Percentiles rank a stretch among this genome's conserved stretches.
Evolutionary conservation across 2,113 vertebrate genomes (phyloP).

Genomic region (Phaetusa simplex): DNA sequence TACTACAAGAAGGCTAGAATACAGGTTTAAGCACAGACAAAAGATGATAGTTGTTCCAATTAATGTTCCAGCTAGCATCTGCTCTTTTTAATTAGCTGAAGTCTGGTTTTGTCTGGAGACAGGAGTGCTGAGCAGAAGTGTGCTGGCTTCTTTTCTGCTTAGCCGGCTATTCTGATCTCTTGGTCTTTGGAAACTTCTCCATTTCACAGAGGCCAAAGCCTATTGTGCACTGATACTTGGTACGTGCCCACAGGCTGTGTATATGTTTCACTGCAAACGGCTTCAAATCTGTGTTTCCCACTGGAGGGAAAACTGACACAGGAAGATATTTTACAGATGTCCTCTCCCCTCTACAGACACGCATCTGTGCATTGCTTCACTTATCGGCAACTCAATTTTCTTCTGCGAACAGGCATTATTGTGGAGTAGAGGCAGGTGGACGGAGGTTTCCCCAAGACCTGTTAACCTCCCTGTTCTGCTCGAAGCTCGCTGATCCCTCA

Average conservation of each 20-base stretch:
- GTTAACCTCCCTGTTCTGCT: constrained; percentile 24
- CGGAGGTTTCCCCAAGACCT: not conserved
- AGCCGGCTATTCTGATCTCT: not conserved
- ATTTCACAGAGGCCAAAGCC: not conserved
- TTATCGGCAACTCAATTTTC: not conserved
- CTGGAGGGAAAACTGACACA: not conserved
- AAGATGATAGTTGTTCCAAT: not conserved
- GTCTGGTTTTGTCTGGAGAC: not conserved
- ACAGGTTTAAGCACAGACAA: not conserved
- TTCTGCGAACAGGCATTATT: not conserved
- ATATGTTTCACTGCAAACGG: not conserved
- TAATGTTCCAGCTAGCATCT: constrained; percentile 30
- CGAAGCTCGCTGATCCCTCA: not conserved
- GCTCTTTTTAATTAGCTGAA: constrained; percentile 35
- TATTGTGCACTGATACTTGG: not conserved
- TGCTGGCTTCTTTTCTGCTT: constrained; percentile 1
- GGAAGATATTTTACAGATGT: not conserved
- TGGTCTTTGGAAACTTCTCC: not conserved
- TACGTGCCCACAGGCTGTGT: not conserved
- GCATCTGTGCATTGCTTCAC: not conserved
- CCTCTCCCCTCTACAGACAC: not conserved
- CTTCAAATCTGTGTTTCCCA: not conserved
- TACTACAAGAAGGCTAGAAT: not conserved
- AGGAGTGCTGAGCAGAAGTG: not conserved
- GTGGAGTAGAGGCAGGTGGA: not conserved